phyloP scores from a whole-genome alignment of 2,888 invertebrate genomes.

The Pecten maximus region DNA sequence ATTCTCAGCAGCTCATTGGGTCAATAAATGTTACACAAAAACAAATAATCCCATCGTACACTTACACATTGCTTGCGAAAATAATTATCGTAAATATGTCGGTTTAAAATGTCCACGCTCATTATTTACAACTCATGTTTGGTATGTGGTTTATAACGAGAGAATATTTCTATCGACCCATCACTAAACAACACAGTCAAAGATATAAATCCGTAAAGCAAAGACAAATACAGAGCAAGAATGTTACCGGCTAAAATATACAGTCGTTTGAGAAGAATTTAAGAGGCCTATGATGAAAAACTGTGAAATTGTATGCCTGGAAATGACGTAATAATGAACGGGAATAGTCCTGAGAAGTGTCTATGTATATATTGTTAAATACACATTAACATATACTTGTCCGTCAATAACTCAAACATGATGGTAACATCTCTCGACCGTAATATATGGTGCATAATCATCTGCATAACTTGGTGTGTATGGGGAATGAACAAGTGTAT shows the following conservation, averaged over 20 bases:
- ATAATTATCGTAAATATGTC: constrained; percentile 2
- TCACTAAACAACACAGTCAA: neutral
- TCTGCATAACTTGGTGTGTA: neutral
- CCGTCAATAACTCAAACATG: neutral
- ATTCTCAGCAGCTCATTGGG: neutral
- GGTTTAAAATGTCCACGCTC: neutral
- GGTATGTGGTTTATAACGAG: neutral
- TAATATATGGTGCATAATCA: neutral
- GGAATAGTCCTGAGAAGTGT: neutral
- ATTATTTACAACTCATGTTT: neutral
- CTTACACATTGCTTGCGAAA: neutral
- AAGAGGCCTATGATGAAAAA: neutral
- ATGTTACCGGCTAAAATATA: neutral
- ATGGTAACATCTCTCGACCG: neutral
- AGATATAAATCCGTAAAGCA: neutral
- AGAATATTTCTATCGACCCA: neutral
- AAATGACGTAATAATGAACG: neutral
- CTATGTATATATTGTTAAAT: neutral
- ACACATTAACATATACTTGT: neutral
- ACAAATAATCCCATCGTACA: neutral
- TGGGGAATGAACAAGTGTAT: neutral
- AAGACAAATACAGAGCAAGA: neutral
- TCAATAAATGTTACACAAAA: neutral
- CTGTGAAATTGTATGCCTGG: neutral
- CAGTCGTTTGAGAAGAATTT: neutral